Evolutionary conservation across 2,888 invertebrate genomes (phyloP).

Genomic region (Pemphredon lugubris): DNA sequence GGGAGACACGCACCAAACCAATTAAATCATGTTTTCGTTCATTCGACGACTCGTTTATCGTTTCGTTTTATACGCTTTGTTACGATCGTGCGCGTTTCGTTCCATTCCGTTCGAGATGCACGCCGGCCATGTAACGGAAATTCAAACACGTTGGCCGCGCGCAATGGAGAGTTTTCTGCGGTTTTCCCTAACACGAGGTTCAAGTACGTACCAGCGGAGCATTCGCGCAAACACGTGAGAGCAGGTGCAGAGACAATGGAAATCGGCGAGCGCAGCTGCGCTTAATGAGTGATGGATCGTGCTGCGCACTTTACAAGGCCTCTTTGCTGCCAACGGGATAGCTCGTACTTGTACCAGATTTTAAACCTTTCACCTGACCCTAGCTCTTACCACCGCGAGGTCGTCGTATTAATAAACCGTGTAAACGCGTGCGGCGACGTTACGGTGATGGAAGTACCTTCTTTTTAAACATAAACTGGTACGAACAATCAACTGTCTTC

Average conservation of each 20-base stretch:
- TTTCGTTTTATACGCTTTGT: neutral
- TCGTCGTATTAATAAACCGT: no score
- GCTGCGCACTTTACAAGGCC: conserved; percentile 43
- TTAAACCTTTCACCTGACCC: no score
- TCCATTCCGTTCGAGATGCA: neutral
- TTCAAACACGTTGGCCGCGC: neutral
- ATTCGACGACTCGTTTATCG: neutral
- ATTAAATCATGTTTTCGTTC: conserved; percentile 1
- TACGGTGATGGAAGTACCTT: no score
- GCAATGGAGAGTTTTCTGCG: conserved; percentile 19
- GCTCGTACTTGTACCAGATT: conserved; percentile 51
- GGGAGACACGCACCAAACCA: neutral
- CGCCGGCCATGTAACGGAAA: neutral
- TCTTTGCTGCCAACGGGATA: conserved; percentile 39
- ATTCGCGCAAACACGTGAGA: conserved; percentile 52
- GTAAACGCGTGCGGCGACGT: no score
- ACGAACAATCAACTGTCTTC: no score
- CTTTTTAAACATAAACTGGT: no score
- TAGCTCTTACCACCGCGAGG: no score
- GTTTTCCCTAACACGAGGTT: conserved; percentile 19
- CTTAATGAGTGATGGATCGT: conserved; percentile 64
- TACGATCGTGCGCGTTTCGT: neutral
- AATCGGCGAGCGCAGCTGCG: conserved; percentile 64
- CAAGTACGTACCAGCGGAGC: conserved; percentile 29
- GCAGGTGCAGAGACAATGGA: conserved; percentile 67